Conservation (phyloP, 2,888 invertebrate genomes). For the Cephonodes hylas region DNA sequence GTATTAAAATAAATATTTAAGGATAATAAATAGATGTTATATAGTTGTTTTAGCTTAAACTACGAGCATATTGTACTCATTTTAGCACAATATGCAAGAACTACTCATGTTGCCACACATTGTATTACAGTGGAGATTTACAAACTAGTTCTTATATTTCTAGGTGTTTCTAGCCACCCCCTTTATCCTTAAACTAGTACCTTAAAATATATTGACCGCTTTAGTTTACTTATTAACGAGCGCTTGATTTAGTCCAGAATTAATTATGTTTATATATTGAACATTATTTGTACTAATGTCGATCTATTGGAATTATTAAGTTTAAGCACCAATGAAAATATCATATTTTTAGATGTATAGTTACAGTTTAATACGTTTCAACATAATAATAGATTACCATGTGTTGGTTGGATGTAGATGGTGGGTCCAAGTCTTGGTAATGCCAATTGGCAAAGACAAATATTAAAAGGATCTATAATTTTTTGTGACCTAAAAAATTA, state of each 20-base stretch:
- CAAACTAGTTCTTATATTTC: too few relatives aligned
- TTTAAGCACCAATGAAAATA: slow-evolving; percentile 7
- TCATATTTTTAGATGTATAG: neutral
- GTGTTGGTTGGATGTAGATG: neutral
- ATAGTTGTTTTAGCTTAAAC: too few relatives aligned
- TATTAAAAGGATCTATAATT: neutral
- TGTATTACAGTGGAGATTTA: too few relatives aligned
- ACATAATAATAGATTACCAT: too few relatives aligned
- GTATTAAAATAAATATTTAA: too few relatives aligned
- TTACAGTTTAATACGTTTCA: too few relatives aligned
- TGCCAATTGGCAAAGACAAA: neutral
- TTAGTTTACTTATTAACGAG: neutral
- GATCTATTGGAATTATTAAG: neutral
- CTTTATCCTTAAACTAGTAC: too few relatives aligned
- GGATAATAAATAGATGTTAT: too few relatives aligned
- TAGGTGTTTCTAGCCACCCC: too few relatives aligned
- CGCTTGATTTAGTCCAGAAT: neutral
- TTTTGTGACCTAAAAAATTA: neutral
- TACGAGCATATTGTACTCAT: too few relatives aligned
- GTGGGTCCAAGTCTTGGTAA: neutral
- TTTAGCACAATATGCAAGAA: neutral
- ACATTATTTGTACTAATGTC: slow-evolving; percentile 3
- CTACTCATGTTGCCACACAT: neutral
- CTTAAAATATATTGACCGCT: neutral
- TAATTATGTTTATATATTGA: neutral